Conservation (phyloP, 2,888 invertebrate genomes). For the Drosophila imparisetae region DNA sequence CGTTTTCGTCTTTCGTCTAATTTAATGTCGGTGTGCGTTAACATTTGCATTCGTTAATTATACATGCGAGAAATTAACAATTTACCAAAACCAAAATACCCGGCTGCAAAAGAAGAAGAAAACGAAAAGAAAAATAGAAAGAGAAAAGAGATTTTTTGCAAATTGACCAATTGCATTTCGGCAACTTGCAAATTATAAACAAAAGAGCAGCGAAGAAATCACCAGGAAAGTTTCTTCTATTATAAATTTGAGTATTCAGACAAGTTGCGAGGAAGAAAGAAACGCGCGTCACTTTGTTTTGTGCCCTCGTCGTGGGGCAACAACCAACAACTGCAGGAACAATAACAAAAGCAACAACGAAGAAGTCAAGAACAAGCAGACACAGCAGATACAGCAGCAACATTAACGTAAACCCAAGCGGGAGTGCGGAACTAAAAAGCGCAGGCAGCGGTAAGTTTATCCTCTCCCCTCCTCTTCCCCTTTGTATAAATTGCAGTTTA, state of each 20-base stretch:
- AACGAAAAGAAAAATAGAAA: neutral
- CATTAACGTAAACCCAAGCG: slow-evolving; percentile 5
- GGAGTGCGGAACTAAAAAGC: slow-evolving; percentile 43
- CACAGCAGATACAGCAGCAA: slow-evolving; percentile 4
- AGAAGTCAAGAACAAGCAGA: neutral
- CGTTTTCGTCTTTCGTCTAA: slow-evolving; percentile 59
- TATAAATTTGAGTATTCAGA: slow-evolving; percentile 31
- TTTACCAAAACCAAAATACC: slow-evolving; percentile 20
- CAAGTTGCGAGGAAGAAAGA: slow-evolving; percentile 28
- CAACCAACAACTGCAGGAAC: neutral
- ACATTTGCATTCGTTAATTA: slow-evolving; percentile 51
- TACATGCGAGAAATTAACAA: slow-evolving; percentile 38
- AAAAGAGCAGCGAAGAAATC: slow-evolving; percentile 25
- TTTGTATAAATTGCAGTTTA: neutral
- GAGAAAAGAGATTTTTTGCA: slow-evolving; percentile 19
- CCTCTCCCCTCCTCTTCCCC: neutral
- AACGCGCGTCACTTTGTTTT: slow-evolving; percentile 45
- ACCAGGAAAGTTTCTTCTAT: slow-evolving; percentile 15
- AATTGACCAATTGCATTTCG: slow-evolving; percentile 32
- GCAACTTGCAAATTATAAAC: slow-evolving; percentile 31
- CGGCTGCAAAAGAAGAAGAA: slow-evolving; percentile 16
- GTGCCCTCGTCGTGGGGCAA: slow-evolving; percentile 34
- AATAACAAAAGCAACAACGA: slow-evolving; percentile 9
- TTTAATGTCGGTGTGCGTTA: slow-evolving; percentile 59
- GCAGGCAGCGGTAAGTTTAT: slow-evolving; percentile 76